Evolutionary conservation across 2,113 vertebrate species (phyloP).

Genomic region (Peucedramus taeniatus): DNA sequence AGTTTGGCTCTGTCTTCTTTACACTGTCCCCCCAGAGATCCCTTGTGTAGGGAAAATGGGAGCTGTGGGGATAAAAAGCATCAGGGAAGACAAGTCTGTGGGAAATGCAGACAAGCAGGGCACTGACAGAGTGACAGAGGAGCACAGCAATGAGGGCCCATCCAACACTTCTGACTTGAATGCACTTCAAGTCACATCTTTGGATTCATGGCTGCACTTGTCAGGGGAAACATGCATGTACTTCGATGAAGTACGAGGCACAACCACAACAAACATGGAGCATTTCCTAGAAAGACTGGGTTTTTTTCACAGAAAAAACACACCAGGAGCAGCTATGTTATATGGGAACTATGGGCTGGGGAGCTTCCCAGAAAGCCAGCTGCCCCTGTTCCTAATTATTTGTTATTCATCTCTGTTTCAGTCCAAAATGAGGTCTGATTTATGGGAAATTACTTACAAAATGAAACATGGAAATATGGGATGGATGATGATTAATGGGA

Average conservation of each 20-base stretch:
- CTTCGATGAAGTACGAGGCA: neutral
- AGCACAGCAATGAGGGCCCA: neutral
- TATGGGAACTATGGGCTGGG: constrained; percentile 56
- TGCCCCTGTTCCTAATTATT: constrained; percentile 64
- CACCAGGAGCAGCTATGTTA: constrained; percentile 29
- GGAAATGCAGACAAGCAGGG: neutral
- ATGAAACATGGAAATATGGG: constrained; percentile 30
- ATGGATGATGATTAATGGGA: constrained; percentile 29
- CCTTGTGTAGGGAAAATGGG: neutral
- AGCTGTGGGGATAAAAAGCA: neutral
- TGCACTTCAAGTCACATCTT: constrained; percentile 6
- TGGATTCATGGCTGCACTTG: constrained; percentile 26
- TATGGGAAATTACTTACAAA: constrained; percentile 45
- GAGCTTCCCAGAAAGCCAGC: constrained; percentile 59
- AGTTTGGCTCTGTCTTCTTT: neutral
- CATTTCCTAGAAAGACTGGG: constrained; percentile 37
- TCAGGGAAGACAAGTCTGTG: neutral
- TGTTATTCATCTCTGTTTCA: constrained; percentile 48
- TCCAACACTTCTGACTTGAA: neutral
- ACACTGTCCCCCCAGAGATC: neutral
- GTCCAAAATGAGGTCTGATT: constrained; percentile 52
- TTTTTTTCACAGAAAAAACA: constrained; percentile 44
- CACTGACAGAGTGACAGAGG: neutral
- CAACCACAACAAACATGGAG: neutral
- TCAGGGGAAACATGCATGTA: neutral